Evolutionary conservation across 2,113 vertebrate genomes (phyloP).

Genomic region (Siniperca knerii): DNA sequence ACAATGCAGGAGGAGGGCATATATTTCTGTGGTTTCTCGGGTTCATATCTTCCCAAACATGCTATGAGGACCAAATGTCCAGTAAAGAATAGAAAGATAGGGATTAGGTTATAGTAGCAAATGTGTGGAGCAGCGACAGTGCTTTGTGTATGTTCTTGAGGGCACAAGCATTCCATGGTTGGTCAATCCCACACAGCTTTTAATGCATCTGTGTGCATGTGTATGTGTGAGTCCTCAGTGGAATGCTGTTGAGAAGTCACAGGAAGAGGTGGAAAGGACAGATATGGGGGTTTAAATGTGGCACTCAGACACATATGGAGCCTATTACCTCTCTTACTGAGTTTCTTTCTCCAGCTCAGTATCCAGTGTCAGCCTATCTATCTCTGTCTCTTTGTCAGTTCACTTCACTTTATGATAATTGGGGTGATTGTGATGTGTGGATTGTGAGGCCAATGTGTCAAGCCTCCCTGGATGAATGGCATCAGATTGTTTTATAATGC

Average conservation of each 20-base stretch:
- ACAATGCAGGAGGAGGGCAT: not conserved
- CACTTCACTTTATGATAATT: constrained; percentile 25
- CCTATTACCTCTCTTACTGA: constrained; percentile 37
- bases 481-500: not conserved
- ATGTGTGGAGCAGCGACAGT: not conserved
- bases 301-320: constrained; percentile 59
- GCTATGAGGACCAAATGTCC: not conserved
- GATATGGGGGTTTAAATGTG: constrained; percentile 41
- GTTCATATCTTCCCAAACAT: not conserved
- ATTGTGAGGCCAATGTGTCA: constrained; percentile 12
- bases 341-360: constrained; percentile 13
- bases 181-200: not conserved
- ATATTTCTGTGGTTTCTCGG: not conserved
- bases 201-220: not conserved
- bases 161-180: not conserved
- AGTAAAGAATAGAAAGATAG: not conserved
- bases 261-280: constrained; percentile 41
- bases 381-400: constrained; percentile 27
- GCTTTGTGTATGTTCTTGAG: not conserved
- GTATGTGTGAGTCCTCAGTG: constrained; percentile 24
- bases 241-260: constrained; percentile 39
- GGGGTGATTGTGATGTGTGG: constrained; percentile 8
- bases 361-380: constrained; percentile 22
- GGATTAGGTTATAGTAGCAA: not conserved
- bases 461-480: not conserved